Evolutionary conservation across 2,888 invertebrate species (phyloP).

Genomic region (Ochlodes sylvanus): DNA sequence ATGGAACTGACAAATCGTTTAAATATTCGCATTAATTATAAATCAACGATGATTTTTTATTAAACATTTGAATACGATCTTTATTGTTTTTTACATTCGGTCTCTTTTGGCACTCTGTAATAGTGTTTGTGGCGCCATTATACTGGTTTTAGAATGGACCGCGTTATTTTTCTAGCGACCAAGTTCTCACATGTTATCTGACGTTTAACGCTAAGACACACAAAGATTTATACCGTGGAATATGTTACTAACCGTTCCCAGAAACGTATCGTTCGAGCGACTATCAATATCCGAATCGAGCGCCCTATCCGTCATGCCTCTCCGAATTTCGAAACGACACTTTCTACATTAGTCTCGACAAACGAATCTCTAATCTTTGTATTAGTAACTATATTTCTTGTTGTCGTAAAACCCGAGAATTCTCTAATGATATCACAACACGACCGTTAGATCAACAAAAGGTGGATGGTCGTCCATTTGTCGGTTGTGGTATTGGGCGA

Average conservation of each 20-base stretch:
- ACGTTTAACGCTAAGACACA: constrained; percentile 23
- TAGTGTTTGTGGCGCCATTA: neutral
- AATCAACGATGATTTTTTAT: constrained; percentile 27
- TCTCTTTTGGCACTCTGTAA: constrained; percentile 4
- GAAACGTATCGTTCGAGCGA: constrained; percentile 45
- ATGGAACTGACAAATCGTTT: constrained; percentile 49
- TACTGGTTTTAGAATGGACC: constrained; percentile 11
- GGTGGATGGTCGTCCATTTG: constrained; percentile 69
- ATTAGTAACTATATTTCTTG: constrained; percentile 74
- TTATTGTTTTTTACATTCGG: neutral
- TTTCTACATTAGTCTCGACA: constrained; percentile 66
- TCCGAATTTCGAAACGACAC: constrained; percentile 55
- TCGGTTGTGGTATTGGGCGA: constrained; percentile 62
- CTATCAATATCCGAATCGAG: constrained; percentile 58
- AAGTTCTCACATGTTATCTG: constrained; percentile 28
- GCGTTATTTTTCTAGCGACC: constrained; percentile 18
- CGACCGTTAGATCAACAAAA: constrained; percentile 79
- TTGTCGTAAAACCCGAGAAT: constrained; percentile 69
- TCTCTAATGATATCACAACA: constrained; percentile 81
- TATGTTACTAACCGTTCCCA: constrained; percentile 32
- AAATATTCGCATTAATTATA: constrained; percentile 31
- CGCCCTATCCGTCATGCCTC: constrained; percentile 64
- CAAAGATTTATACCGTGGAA: constrained; percentile 33
- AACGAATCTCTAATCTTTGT: constrained; percentile 69
- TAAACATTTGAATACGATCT: constrained; percentile 11